These are phyloP conservation scores for Nomada fabriciana DNA, from an alignment of 2,888 invertebrate genomes.

Conservation along the genomic window DNA sequence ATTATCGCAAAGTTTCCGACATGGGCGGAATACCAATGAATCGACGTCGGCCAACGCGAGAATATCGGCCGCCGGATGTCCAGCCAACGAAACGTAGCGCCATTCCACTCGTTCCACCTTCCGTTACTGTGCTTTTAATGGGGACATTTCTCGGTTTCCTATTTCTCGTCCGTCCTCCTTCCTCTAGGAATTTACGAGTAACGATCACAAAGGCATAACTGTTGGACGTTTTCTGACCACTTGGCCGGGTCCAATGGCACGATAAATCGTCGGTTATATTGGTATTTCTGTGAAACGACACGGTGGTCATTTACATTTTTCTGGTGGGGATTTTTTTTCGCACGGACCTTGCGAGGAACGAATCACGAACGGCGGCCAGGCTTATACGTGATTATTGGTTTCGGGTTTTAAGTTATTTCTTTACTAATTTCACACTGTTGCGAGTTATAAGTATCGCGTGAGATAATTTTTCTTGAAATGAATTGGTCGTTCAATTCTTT, in stretches of 20 bases:
- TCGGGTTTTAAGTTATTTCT: no score
- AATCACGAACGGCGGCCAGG: no score
- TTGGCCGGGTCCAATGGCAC: constrained; percentile 3
- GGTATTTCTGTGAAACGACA: no score
- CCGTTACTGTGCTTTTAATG: constrained; percentile 39
- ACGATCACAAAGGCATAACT: constrained; percentile 11
- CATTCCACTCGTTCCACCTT: background rate
- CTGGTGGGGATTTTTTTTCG: no score
- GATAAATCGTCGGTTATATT: constrained; percentile 22
- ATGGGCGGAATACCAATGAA: constrained; percentile 68
- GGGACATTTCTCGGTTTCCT: constrained; percentile 7
- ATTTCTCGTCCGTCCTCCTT: background rate
- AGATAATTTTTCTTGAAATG: no score
- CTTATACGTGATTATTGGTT: no score
- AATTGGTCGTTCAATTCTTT: no score
- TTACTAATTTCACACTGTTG: no score
- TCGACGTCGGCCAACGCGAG: constrained; percentile 4
- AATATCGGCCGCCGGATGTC: constrained; percentile 39
- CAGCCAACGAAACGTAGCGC: constrained; percentile 29
- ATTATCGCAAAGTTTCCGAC: constrained; percentile 73
- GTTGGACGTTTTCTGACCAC: constrained; percentile 8
- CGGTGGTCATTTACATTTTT: constrained; percentile 37
- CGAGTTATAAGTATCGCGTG: no score
- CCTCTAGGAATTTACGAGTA: background rate
- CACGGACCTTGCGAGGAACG: no score